Percentiles rank a stretch among this genome's conserved stretches.
These are phyloP conservation scores for Melinopterus prodromus DNA, from an alignment of 2,888 invertebrate genomes.

Conservation along the genomic window DNA sequence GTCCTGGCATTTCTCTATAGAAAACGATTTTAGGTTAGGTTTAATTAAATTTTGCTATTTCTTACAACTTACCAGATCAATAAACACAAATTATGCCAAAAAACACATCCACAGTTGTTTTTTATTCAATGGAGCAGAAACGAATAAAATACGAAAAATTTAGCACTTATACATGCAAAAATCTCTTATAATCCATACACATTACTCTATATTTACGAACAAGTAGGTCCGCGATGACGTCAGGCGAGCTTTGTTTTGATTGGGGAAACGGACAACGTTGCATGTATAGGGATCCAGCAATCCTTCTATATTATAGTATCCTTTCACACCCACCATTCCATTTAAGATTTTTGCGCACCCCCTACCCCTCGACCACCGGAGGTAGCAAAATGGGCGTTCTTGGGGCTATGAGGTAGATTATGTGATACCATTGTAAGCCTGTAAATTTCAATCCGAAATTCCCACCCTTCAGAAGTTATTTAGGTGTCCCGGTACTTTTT, in stretches of 20 bases:
- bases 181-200: not conserved
- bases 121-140: not conserved
- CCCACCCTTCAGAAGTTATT: no score
- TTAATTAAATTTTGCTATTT: not conserved
- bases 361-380: no score
- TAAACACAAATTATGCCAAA: not conserved
- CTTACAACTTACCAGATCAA: not conserved
- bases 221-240: not conserved
- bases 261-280: not conserved
- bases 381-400: no score
- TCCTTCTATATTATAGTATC: not conserved
- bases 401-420: no score
- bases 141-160: not conserved
- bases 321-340: no score
- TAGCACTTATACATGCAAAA: not conserved
- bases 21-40: not conserved
- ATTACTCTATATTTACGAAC: no score
- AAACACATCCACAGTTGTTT: not conserved
- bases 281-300: not conserved
- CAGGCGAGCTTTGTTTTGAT: not conserved
- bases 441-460: no score
- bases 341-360: no score
- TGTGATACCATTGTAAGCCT: no score
- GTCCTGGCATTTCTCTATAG: not conserved
- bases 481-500: no score